Evolutionary conservation across 2,888 invertebrate species (phyloP).

Genomic region (Phania funesta): DNA sequence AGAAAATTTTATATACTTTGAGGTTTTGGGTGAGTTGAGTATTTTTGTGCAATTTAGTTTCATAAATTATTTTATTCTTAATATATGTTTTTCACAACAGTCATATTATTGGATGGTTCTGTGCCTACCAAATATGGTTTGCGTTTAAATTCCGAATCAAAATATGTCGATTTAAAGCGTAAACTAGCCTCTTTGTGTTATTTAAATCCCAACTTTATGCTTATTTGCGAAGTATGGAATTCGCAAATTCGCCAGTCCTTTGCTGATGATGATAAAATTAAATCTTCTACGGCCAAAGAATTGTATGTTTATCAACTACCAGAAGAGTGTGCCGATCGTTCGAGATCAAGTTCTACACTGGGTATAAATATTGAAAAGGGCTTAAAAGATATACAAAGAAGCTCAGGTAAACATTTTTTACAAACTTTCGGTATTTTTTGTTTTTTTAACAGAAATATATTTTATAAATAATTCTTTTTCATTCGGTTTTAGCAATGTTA

Average conservation of each 20-base stretch:
- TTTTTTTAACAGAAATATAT: background rate
- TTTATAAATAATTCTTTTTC: background rate
- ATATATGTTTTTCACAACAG: slow-evolving; percentile 79
- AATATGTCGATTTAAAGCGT: slow-evolving; percentile 88
- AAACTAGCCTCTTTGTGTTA: slow-evolving; percentile 85
- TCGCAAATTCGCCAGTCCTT: slow-evolving; percentile 85
- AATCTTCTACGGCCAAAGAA: slow-evolving; percentile 81
- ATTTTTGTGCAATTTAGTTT: no score
- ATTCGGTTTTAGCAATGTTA: slow-evolving; percentile 68
- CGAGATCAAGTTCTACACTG: slow-evolving; percentile 77
- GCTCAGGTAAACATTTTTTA: slow-evolving; percentile 73
- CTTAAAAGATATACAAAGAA: slow-evolving; percentile 80
- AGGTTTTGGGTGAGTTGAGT: slow-evolving; percentile 84
- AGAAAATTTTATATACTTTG: slow-evolving; percentile 90
- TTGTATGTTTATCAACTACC: slow-evolving; percentile 88
- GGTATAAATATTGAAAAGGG: slow-evolving; percentile 80
- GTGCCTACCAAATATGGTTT: slow-evolving; percentile 92
- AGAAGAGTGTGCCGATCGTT: slow-evolving; percentile 75
- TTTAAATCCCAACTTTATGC: slow-evolving; percentile 83
- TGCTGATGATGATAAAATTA: slow-evolving; percentile 82
- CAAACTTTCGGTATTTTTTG: background rate
- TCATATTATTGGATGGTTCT: slow-evolving; percentile 89
- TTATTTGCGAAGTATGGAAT: slow-evolving; percentile 87
- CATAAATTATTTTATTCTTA: background rate
- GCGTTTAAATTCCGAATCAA: slow-evolving; percentile 90